A percentile compares a stretch with the other conserved stretches of the same genome.
Conservation (phyloP, 2,888 invertebrate genomes). For the Camptogramma bilineatum region DNA sequence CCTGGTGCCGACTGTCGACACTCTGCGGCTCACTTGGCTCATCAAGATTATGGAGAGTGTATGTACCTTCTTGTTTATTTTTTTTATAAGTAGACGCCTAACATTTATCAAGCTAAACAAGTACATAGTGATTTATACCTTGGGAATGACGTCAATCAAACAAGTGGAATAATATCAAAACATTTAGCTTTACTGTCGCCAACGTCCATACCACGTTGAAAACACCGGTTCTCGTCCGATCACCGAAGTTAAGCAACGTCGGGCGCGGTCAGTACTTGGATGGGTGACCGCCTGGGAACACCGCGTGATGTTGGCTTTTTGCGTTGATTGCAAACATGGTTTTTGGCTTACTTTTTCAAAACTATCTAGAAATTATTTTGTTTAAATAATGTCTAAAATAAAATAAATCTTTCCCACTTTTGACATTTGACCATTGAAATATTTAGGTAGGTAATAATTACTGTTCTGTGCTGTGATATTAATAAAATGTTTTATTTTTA, state of each 20-base stretch:
- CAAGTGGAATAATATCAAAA: neutral
- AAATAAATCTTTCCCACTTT: no score
- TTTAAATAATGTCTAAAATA: neutral
- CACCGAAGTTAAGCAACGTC: constrained; percentile 79
- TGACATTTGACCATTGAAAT: no score
- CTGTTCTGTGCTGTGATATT: neutral
- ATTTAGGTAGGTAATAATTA: no score
- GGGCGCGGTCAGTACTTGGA: constrained; percentile 74
- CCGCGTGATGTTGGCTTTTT: constrained; percentile 50
- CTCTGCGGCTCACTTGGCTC: constrained; percentile 91
- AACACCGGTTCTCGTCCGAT: constrained; percentile 79
- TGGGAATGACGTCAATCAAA: neutral
- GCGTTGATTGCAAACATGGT: constrained; percentile 2
- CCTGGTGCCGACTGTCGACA: constrained; percentile 95
- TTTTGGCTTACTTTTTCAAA: neutral
- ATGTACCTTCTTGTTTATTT: constrained; percentile 43
- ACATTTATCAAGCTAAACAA: no score
- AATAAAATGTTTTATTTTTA: no score
- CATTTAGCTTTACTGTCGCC: constrained; percentile 44
- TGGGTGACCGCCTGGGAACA: constrained; percentile 72
- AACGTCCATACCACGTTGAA: constrained; percentile 73
- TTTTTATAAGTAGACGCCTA: neutral
- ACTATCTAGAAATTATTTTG: neutral
- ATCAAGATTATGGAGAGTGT: constrained; percentile 91
- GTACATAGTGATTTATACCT: no score